phyloP scores from a whole-genome alignment of 2,113 vertebrate species.

The Balaeniceps rex region DNA sequence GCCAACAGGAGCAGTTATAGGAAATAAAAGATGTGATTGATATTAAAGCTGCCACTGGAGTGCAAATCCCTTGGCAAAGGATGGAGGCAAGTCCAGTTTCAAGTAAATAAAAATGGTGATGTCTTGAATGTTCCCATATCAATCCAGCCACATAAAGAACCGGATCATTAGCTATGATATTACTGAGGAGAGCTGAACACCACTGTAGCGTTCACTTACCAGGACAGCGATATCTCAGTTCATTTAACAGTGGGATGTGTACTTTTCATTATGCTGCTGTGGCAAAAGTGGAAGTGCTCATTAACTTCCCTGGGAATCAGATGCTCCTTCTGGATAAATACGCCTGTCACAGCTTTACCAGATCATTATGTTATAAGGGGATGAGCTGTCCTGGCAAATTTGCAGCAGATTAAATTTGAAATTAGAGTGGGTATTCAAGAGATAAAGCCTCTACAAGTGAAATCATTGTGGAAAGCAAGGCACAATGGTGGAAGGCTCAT shows the following conservation, averaged over 20 bases:
- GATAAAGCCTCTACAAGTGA: neutral
- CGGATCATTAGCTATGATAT: neutral
- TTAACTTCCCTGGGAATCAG: neutral
- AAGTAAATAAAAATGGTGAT: neutral
- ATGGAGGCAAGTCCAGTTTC: neutral
- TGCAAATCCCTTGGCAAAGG: neutral
- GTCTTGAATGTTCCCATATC: neutral
- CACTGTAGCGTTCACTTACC: neutral
- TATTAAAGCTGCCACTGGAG: neutral
- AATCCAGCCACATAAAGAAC: neutral
- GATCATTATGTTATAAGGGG: neutral
- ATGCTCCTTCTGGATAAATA: constrained; percentile 1
- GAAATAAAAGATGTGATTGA: neutral
- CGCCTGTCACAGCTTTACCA: neutral
- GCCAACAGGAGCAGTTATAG: neutral
- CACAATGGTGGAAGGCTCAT: neutral
- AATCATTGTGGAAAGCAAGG: neutral
- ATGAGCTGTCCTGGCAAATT: neutral
- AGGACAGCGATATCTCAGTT: neutral
- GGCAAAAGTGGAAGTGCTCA: neutral
- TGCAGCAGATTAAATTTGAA: neutral
- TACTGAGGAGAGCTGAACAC: neutral
- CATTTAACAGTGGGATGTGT: constrained; percentile 12
- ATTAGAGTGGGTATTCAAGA: neutral
- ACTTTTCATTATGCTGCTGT: neutral